Percentiles rank a stretch among this genome's conserved stretches.
These are phyloP conservation scores for zebrafish (Danio rerio) DNA, from an alignment of 2,113 vertebrate genomes.

Conservation along the genomic window DNA sequence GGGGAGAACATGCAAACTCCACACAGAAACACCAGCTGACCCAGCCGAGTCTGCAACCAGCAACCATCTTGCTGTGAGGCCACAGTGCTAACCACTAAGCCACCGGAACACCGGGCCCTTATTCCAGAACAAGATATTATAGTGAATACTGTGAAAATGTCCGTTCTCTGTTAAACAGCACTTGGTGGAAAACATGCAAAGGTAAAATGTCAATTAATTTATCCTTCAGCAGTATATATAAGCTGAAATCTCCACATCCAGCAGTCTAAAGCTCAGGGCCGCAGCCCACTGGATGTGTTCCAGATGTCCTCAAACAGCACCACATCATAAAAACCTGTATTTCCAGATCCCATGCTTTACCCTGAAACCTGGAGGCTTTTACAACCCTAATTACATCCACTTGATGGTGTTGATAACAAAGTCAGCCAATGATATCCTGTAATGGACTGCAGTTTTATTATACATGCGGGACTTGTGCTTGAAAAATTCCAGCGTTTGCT, in stretches of 20 bases:
- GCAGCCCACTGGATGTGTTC: not conserved
- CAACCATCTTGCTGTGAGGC: too few species aligned
- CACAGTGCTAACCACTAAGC: too few species aligned
- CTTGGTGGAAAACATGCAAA: too few species aligned
- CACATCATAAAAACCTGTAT: conserved; percentile 21
- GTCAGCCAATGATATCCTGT: conserved; percentile 23
- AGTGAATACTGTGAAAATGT: too few species aligned
- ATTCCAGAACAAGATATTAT: too few species aligned
- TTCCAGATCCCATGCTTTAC: conserved; percentile 3
- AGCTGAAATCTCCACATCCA: not conserved
- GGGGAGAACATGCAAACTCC: too few species aligned
- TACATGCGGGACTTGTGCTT: not conserved
- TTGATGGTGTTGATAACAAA: conserved; percentile 15
- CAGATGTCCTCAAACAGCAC: conserved; percentile 29
- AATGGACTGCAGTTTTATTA: conserved; percentile 1
- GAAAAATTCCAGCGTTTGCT: not conserved
- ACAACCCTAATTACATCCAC: conserved; percentile 28
- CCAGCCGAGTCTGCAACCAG: too few species aligned
- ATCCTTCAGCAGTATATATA: not conserved
- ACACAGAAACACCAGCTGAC: too few species aligned
- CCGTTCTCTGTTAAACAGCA: too few species aligned
- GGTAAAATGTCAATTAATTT: too few species aligned
- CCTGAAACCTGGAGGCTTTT: conserved; percentile 19
- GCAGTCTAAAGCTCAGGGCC: not conserved
- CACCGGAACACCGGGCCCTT: too few species aligned